These are phyloP conservation scores for Desmodus rotundus DNA, from an alignment of 2,113 vertebrate genomes.

Conservation along the genomic window DNA sequence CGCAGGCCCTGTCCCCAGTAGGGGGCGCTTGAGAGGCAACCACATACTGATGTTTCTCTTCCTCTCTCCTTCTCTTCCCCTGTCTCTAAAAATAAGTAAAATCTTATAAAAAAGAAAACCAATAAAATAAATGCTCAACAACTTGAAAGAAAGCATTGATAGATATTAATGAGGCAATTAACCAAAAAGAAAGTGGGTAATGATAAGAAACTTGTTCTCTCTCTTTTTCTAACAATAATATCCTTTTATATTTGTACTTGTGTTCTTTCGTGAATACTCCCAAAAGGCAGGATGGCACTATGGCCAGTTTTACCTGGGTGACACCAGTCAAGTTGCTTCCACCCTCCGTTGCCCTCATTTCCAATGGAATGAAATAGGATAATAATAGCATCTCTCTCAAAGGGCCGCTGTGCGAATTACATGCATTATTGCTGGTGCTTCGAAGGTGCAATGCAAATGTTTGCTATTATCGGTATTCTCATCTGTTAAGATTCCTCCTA, in stretches of 20 bases:
- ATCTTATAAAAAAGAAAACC: background rate
- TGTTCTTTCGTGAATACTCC: background rate
- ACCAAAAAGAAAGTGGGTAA: background rate
- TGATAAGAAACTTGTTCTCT: background rate
- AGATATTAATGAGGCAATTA: background rate
- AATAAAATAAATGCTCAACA: background rate
- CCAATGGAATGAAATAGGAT: background rate
- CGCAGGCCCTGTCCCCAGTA: too few species aligned
- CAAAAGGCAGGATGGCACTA: background rate
- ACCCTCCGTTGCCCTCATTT: background rate
- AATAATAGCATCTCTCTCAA: too few species aligned
- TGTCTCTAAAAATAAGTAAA: too few species aligned
- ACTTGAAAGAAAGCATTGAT: background rate
- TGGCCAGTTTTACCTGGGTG: background rate
- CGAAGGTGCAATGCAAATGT: background rate
- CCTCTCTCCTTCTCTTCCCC: too few species aligned
- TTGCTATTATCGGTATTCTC: background rate
- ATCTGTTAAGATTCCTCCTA: background rate
- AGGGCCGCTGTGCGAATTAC: rapidly evolving
- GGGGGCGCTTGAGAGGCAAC: too few species aligned
- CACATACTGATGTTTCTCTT: too few species aligned
- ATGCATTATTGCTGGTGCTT: background rate
- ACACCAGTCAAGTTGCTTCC: background rate
- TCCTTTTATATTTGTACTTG: background rate
- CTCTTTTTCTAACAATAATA: background rate